These are phyloP conservation scores for Rhimphoctona megacephalus DNA, from an alignment of 2,888 invertebrate species.

Conservation along the genomic window DNA sequence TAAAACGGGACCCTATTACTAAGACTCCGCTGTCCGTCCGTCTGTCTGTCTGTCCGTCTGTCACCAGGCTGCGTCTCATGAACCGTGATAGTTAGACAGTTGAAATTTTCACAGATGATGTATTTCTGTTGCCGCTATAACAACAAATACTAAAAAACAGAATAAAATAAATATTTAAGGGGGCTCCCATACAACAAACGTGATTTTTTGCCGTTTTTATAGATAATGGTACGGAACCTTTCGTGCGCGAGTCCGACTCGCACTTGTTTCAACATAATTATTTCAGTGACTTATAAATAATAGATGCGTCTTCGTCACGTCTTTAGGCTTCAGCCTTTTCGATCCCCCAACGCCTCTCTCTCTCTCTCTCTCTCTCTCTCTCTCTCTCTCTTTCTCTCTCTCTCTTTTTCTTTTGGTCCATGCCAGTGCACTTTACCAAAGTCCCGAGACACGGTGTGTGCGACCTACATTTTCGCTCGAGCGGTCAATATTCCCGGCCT, in stretches of 20 bases:
- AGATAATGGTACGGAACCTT: no score
- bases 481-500: constrained; percentile 67
- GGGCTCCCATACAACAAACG: no score
- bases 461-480: constrained; percentile 68
- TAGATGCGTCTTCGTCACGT: constrained; percentile 1
- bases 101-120: no score
- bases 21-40: no score
- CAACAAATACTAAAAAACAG: no score
- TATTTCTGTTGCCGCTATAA: no score
- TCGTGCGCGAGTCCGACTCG: no score
- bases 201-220: not conserved
- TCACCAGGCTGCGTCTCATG: no score
- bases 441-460: constrained; percentile 60
- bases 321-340: not conserved
- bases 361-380: constrained; percentile 15
- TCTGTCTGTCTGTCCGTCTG: no score
- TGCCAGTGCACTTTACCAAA: constrained; percentile 63
- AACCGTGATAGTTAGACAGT: no score
- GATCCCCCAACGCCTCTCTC: not conserved
- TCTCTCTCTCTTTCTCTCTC: constrained; percentile 21
- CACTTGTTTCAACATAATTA: not conserved
- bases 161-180: no score
- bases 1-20: no score
- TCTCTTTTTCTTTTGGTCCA: constrained; percentile 26
- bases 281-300: not conserved